phyloP scores from a whole-genome alignment of 2,888 invertebrate genomes.

The Punctoribates punctum region DNA sequence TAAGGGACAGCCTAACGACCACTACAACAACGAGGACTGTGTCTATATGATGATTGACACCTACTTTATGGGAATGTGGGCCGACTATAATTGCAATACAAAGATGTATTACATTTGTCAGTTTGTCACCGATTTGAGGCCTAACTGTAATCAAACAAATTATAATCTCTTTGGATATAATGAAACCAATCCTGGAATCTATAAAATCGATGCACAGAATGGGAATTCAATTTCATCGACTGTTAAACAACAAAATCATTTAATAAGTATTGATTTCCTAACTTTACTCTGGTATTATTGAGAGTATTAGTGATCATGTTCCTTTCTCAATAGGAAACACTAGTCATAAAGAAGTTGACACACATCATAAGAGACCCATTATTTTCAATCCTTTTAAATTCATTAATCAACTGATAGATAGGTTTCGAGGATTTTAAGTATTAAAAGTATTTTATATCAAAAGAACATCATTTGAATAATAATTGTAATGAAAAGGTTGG shows the following conservation, averaged over 20 bases:
- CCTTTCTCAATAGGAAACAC: not conserved
- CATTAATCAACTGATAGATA: not conserved
- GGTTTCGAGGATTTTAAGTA: not conserved
- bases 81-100: not conserved
- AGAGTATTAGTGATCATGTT: not conserved
- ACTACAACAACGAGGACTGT: not conserved
- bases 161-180: conserved; percentile 24
- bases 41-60: not conserved
- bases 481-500: too few species aligned
- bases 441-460: too few species aligned
- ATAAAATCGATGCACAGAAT: not conserved
- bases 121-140: not conserved
- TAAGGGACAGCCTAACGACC: conserved; percentile 16
- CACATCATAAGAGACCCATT: not conserved
- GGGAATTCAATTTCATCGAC: not conserved
- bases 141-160: conserved; percentile 2
- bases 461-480: too few species aligned
- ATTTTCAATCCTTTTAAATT: not conserved
- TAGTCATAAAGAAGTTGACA: not conserved
- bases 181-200: not conserved
- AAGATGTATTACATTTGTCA: conserved; percentile 28
- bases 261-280: not conserved
- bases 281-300: too few species aligned
- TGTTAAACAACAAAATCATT: not conserved
- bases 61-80: not conserved